Conservation (phyloP, 2,888 invertebrate species). For the Euzetes globulus region DNA sequence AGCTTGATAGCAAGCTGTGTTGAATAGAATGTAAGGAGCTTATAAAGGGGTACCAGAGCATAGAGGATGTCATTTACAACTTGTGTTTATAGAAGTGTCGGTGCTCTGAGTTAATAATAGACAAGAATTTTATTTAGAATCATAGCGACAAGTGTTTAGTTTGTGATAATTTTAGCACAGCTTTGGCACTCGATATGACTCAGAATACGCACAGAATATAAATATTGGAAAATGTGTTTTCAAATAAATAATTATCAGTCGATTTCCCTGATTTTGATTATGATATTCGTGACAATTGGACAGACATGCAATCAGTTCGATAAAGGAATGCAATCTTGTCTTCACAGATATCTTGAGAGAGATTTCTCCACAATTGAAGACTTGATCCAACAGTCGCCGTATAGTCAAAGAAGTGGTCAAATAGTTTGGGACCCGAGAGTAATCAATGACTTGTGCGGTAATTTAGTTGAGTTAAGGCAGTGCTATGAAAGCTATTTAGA, state of each 20-base stretch:
- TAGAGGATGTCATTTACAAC: no score
- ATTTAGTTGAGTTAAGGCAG: background rate
- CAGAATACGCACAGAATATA: no score
- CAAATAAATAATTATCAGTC: background rate
- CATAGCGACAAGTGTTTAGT: no score
- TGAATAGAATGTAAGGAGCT: no score
- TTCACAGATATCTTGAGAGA: slow-evolving; percentile 29
- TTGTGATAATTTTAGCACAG: no score
- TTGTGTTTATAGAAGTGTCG: no score
- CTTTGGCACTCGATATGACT: no score
- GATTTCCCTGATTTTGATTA: background rate
- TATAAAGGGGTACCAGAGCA: no score
- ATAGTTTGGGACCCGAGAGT: slow-evolving; percentile 24
- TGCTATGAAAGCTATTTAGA: slow-evolving; percentile 28
- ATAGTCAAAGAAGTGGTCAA: slow-evolving; percentile 30
- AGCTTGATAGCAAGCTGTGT: no score
- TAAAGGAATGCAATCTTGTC: slow-evolving; percentile 25
- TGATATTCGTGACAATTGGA: background rate
- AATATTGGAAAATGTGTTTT: background rate
- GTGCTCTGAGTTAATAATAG: no score
- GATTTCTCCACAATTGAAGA: slow-evolving; percentile 32
- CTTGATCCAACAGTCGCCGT: slow-evolving; percentile 20
- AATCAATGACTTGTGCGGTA: slow-evolving; percentile 8
- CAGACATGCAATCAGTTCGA: background rate
- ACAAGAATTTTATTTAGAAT: no score